These are phyloP conservation scores for Acronicta alni DNA, from an alignment of 2,888 invertebrate species.

Conservation along the genomic window DNA sequence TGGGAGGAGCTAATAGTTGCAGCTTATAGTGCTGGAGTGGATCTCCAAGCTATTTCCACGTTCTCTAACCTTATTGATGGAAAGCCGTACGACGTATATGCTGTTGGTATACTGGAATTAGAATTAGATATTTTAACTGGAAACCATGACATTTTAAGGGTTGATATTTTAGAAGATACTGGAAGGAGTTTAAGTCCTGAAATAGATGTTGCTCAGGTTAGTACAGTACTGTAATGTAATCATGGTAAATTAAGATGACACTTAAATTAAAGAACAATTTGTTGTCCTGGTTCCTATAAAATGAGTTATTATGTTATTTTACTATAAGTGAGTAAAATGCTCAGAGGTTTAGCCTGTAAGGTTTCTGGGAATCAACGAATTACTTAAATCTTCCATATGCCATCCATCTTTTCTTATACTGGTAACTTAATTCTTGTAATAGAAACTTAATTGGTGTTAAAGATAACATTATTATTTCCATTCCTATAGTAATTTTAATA, in stretches of 20 bases:
- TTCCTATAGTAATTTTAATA: too few species aligned
- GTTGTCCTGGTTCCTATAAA: too few species aligned
- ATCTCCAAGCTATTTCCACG: constrained; percentile 90
- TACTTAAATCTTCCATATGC: too few species aligned
- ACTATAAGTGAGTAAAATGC: background rate
- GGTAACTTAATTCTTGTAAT: too few species aligned
- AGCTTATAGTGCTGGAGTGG: constrained; percentile 86
- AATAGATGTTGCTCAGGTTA: constrained; percentile 92
- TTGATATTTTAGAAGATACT: constrained; percentile 93
- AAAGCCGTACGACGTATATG: constrained; percentile 91
- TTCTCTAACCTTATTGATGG: constrained; percentile 81
- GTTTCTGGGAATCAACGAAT: too few species aligned
- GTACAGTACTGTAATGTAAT: background rate
- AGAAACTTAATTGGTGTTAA: too few species aligned
- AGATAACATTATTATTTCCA: too few species aligned
- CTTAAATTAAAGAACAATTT: too few species aligned
- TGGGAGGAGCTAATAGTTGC: constrained; percentile 89
- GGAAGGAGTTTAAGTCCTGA: constrained; percentile 93
- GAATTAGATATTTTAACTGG: constrained; percentile 95
- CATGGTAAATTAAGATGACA: too few species aligned
- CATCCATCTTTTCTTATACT: too few species aligned
- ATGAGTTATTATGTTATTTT: background rate
- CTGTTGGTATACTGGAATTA: constrained; percentile 91
- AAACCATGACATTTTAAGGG: constrained; percentile 91
- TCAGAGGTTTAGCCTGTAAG: too few species aligned